A percentile compares a stretch with the other conserved stretches of the same genome.
Conservation (phyloP, 2,888 invertebrate genomes). For the Junonia oenone region DNA sequence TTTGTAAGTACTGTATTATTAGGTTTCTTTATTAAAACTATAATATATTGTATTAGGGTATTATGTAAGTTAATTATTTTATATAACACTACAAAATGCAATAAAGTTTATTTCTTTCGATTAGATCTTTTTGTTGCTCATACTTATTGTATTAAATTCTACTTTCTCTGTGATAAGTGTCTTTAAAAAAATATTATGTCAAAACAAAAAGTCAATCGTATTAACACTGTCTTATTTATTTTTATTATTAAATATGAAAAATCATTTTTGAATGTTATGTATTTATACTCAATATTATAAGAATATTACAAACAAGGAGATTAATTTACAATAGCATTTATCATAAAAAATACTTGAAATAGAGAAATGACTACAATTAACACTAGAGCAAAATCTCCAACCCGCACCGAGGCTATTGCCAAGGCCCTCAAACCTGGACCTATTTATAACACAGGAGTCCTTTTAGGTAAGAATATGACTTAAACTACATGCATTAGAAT, state of each 20-base stretch:
- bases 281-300: too few species aligned
- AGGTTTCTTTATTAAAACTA: not conserved
- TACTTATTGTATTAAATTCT: not conserved
- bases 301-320: too few species aligned
- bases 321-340: too few species aligned
- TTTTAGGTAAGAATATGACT: slow-evolving; percentile 51
- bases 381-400: slow-evolving; percentile 56
- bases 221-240: too few species aligned
- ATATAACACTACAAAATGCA: not conserved
- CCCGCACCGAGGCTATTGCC: slow-evolving; percentile 52
- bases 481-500: too few species aligned
- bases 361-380: slow-evolving; percentile 33
- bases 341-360: too few species aligned
- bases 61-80: slow-evolving; percentile 1
- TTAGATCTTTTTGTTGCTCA: not conserved
- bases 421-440: slow-evolving; percentile 47
- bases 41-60: not conserved
- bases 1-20: not conserved
- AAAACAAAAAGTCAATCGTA: not conserved
- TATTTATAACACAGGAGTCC: slow-evolving; percentile 47
- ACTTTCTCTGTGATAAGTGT: not conserved
- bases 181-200: not conserved
- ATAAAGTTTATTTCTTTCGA: not conserved
- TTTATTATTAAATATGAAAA: too few species aligned
- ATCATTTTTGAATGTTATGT: too few species aligned